These are phyloP conservation scores for Pandion haliaetus DNA, from an alignment of 2,113 vertebrate genomes.

Conservation along the genomic window DNA sequence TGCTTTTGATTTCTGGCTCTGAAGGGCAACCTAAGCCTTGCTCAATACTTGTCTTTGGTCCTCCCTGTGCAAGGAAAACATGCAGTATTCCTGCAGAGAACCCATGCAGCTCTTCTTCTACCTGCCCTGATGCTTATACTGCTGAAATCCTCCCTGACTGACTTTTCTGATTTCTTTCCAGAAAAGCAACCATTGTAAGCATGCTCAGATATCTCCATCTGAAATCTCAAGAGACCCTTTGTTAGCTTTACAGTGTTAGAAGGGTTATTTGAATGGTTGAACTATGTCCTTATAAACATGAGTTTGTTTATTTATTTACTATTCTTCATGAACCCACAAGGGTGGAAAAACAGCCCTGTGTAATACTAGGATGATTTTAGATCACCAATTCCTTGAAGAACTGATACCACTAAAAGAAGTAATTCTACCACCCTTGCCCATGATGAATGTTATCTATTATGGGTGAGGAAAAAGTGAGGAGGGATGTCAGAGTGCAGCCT, in stretches of 20 bases:
- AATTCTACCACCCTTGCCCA: not conserved
- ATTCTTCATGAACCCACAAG: not conserved
- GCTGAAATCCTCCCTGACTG: not conserved
- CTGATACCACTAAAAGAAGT: not conserved
- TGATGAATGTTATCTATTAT: not conserved
- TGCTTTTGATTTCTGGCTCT: not conserved
- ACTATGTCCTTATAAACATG: not conserved
- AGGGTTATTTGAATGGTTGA: not conserved
- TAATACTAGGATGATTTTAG: not conserved
- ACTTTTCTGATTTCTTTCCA: not conserved
- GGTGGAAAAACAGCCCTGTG: rapidly evolving
- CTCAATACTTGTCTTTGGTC: not conserved
- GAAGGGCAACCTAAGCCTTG: not conserved
- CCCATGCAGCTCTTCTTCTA: not conserved
- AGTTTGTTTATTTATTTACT: not conserved
- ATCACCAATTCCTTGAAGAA: not conserved
- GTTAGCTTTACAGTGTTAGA: not conserved
- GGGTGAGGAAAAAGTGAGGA: not conserved
- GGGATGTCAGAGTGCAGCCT: not conserved
- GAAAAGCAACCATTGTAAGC: not conserved
- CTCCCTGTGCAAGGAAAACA: not conserved
- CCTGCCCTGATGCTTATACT: not conserved
- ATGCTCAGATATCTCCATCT: not conserved
- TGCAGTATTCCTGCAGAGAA: not conserved
- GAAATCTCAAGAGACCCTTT: not conserved